Evolutionary conservation across 2,797 vertebrate species (phyloP).

Genomic region (Nannoperca australis): DNA sequence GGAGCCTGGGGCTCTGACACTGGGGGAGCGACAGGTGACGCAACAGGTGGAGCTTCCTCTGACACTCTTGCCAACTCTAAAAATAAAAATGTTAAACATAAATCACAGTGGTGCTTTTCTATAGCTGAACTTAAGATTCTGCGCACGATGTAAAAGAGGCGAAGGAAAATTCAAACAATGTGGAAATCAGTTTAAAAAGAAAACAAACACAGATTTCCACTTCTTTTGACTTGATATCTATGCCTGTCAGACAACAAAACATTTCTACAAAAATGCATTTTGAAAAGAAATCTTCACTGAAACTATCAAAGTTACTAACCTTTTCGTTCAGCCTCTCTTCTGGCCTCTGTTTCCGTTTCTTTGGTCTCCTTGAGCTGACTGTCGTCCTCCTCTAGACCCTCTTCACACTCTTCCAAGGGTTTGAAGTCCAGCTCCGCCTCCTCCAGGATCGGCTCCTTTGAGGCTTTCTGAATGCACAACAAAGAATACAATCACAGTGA

Average conservation of each 20-base stretch:
- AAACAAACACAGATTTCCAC: neutral
- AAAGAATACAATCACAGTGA: neutral
- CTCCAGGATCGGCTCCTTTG: slow-evolving; percentile 97
- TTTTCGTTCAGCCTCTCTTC: slow-evolving; percentile 84
- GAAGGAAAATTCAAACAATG: neutral
- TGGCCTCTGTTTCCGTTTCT: slow-evolving; percentile 87
- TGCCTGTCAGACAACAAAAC: neutral
- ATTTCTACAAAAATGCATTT: neutral
- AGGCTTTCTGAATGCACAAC: slow-evolving; percentile 88
- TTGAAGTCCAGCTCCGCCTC: slow-evolving; percentile 97
- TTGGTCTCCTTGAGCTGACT: slow-evolving; percentile 91
- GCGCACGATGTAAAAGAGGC: neutral
- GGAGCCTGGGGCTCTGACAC: slow-evolving; percentile 76
- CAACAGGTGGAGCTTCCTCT: slow-evolving; percentile 82
- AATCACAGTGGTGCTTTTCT: neutral
- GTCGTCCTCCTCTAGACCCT: slow-evolving; percentile 90
- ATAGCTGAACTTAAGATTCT: neutral
- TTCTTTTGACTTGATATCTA: neutral
- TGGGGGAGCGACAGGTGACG: slow-evolving; percentile 57
- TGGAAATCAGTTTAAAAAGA: neutral
- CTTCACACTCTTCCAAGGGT: slow-evolving; percentile 90
- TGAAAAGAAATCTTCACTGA: neutral
- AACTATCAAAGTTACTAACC: slow-evolving; percentile 53
- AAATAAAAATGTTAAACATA: neutral
- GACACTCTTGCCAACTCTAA: slow-evolving; percentile 73